Evolutionary conservation across 2,113 vertebrate species (phyloP).

Genomic region (Callocephalon fimbriatum): DNA sequence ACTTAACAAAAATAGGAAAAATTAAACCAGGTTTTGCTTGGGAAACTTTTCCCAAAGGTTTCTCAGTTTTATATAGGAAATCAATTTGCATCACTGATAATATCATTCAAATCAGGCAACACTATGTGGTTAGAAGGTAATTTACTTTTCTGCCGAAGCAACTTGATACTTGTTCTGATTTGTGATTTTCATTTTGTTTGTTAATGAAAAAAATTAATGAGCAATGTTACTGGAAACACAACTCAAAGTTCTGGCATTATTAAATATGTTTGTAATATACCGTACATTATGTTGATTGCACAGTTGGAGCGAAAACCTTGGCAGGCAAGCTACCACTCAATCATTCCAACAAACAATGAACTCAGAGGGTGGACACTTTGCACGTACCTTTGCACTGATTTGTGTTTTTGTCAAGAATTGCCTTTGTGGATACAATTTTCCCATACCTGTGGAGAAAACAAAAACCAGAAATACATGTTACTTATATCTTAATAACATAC

Average conservation of each 20-base stretch:
- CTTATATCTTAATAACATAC: background rate
- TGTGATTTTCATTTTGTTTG: slow-evolving; percentile 84
- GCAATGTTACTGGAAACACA: slow-evolving; percentile 76
- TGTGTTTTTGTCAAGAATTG: slow-evolving; percentile 98
- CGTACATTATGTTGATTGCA: slow-evolving; percentile 16
- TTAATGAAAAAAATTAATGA: slow-evolving; percentile 85
- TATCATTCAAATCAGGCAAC: slow-evolving; percentile 76
- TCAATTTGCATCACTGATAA: slow-evolving; percentile 80
- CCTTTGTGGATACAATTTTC: slow-evolving; percentile 98
- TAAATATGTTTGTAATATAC: slow-evolving; percentile 64
- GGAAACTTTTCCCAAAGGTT: slow-evolving; percentile 59
- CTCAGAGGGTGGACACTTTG: background rate
- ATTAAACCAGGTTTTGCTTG: slow-evolving; percentile 47
- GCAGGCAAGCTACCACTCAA: background rate
- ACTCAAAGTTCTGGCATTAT: slow-evolving; percentile 65
- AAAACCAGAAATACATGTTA: slow-evolving; percentile 44
- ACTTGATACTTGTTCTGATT: slow-evolving; percentile 82
- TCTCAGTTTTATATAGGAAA: slow-evolving; percentile 74
- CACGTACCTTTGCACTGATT: slow-evolving; percentile 98
- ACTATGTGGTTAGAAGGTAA: slow-evolving; percentile 77
- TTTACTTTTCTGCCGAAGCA: slow-evolving; percentile 75
- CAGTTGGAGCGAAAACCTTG: slow-evolving; percentile 27
- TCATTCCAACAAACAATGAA: background rate
- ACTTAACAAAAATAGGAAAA: slow-evolving; percentile 50
- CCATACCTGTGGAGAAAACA: slow-evolving; percentile 86